Conservation (phyloP, 2,113 vertebrate genomes). For the Hyperopisus bebe region DNA sequence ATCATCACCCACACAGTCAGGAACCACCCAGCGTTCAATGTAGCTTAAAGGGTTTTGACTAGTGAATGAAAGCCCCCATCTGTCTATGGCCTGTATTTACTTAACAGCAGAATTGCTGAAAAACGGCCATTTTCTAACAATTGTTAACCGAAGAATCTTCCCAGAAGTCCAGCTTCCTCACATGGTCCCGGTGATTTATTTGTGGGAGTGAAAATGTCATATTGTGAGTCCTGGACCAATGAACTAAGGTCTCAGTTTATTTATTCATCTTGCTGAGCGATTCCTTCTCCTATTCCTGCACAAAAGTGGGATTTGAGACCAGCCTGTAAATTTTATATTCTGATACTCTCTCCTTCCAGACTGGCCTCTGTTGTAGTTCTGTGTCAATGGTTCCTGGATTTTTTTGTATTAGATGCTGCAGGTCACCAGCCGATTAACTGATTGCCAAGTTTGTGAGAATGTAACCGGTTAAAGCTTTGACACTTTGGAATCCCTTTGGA, state of each 20-base stretch:
- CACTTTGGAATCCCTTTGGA: neutral
- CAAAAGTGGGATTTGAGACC: constrained; percentile 8
- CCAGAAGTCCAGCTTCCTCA: constrained; percentile 43
- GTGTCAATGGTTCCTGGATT: neutral
- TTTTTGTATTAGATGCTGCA: neutral
- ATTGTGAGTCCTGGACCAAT: constrained; percentile 35
- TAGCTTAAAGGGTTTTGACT: neutral
- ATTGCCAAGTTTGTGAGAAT: neutral
- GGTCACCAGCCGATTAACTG: neutral
- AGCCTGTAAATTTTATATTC: neutral
- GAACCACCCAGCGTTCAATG: neutral
- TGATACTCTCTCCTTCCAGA: neutral
- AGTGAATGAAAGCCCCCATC: neutral
- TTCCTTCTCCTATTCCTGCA: constrained; percentile 16
- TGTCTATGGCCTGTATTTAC: constrained; percentile 9
- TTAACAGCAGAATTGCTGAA: neutral
- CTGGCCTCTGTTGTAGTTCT: neutral
- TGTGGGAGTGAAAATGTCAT: constrained; percentile 48
- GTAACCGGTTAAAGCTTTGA: neutral
- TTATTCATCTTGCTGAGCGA: constrained; percentile 43
- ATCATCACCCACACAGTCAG: neutral
- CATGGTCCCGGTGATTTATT: constrained; percentile 49
- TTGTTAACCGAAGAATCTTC: constrained; percentile 27
- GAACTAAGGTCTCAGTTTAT: constrained; percentile 36
- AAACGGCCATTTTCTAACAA: neutral